Conservation (phyloP, 2,113 vertebrate genomes). For the Callipepla squamata region DNA sequence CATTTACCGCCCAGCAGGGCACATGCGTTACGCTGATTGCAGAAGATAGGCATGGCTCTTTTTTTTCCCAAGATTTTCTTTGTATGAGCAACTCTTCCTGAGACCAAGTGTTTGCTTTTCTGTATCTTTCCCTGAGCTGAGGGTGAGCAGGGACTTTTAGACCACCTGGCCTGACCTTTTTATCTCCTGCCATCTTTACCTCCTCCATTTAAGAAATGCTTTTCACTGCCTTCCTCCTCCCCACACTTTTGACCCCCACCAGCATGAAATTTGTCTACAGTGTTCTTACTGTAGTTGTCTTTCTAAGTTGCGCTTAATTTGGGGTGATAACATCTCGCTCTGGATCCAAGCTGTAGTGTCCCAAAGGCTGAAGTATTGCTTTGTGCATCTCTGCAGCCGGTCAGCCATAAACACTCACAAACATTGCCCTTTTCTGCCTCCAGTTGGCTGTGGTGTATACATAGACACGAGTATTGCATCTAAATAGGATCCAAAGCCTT, state of each 20-base stretch:
- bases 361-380: not conserved
- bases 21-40: not conserved
- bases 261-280: not conserved
- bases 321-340: not conserved
- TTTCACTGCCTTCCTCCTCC: not conserved
- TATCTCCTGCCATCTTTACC: constrained; percentile 44
- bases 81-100: constrained; percentile 17
- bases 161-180: constrained; percentile 42
- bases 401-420: not conserved
- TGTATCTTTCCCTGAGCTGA: constrained; percentile 28
- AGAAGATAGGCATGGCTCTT: not conserved
- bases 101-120: constrained; percentile 49
- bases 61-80: constrained; percentile 23
- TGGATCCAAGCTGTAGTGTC: not conserved
- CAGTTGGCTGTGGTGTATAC: not conserved
- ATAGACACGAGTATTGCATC: not conserved
- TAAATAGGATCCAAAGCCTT: not conserved
- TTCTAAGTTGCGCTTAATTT: not conserved
- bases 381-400: not conserved
- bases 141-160: constrained; percentile 37
- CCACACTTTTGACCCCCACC: not conserved
- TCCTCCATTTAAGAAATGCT: not conserved
- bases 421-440: not conserved
- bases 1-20: not conserved
- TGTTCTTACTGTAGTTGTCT: not conserved